Percentiles rank a stretch among this genome's conserved stretches.
Conservation (phyloP, 1,140 invertebrate species). For the Magallana angulata region DNA sequence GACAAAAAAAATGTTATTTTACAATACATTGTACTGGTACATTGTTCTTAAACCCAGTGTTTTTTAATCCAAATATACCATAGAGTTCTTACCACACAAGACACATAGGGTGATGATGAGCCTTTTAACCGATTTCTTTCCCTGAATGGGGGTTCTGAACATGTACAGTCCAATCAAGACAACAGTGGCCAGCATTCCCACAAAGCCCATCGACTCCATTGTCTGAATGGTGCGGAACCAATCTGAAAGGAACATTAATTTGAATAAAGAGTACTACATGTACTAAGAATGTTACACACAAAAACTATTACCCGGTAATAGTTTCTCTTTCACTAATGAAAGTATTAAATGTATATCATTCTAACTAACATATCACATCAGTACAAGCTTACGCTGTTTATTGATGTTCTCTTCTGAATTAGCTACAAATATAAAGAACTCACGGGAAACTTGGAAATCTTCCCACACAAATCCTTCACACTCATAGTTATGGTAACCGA, state of each 20-base stretch:
- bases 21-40: too few species aligned
- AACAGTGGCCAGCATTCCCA: conserved; percentile 40
- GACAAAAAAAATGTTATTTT: too few species aligned
- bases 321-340: too few species aligned
- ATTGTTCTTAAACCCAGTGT: too few species aligned
- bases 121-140: conserved; percentile 11
- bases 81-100: conserved; percentile 40
- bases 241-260: conserved; percentile 41
- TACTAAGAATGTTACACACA: too few species aligned
- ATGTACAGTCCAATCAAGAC: conserved; percentile 32
- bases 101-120: neutral
- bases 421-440: conserved; percentile 2
- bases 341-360: too few species aligned
- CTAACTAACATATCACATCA: too few species aligned
- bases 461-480: conserved; percentile 56
- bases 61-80: neutral
- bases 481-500: conserved; percentile 46
- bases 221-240: conserved; percentile 58
- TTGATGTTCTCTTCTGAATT: too few species aligned
- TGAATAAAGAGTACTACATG: too few species aligned
- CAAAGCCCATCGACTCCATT: conserved; percentile 45
- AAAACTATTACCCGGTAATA: too few species aligned
- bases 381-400: too few species aligned
- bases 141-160: conserved; percentile 4
- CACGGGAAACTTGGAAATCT: conserved; percentile 56